Conservation (phyloP, 2,888 invertebrate species). For the Aricia artaxerxes region DNA sequence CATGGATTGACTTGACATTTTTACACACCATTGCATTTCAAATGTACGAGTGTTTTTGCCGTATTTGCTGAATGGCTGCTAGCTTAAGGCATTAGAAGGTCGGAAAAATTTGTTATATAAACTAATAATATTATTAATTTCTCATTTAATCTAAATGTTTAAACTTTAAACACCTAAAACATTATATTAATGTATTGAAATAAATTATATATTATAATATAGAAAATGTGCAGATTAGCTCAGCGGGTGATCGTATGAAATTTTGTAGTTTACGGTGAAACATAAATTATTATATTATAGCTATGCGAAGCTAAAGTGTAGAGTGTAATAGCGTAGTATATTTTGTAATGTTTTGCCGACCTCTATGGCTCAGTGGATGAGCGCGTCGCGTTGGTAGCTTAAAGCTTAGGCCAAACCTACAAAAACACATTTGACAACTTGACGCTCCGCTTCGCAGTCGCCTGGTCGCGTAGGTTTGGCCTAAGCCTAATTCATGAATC, state of each 20-base stretch:
- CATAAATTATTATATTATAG: neutral
- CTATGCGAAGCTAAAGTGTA: neutral
- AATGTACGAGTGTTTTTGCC: conserved; percentile 21
- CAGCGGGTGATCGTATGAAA: neutral
- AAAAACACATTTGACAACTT: too few relatives aligned
- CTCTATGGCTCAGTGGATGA: too few relatives aligned
- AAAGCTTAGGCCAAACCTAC: too few relatives aligned
- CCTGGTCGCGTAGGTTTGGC: too few relatives aligned
- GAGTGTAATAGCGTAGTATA: neutral
- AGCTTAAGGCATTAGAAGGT: neutral
- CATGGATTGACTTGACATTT: conserved; percentile 15
- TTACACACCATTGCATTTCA: conserved; percentile 19
- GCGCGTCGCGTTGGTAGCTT: too few relatives aligned
- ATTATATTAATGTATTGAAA: too few relatives aligned
- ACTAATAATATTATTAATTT: neutral
- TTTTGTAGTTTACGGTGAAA: neutral
- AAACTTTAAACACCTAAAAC: neutral
- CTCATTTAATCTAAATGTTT: neutral
- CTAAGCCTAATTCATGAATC: too few relatives aligned
- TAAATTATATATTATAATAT: neutral
- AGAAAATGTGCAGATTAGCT: neutral
- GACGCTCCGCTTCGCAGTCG: too few relatives aligned
- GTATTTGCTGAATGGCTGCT: neutral
- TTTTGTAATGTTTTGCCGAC: neutral
- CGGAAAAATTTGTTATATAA: neutral